These are phyloP conservation scores for Drosophila dunni DNA, from an alignment of 1,140 invertebrate genomes.

Conservation along the genomic window DNA sequence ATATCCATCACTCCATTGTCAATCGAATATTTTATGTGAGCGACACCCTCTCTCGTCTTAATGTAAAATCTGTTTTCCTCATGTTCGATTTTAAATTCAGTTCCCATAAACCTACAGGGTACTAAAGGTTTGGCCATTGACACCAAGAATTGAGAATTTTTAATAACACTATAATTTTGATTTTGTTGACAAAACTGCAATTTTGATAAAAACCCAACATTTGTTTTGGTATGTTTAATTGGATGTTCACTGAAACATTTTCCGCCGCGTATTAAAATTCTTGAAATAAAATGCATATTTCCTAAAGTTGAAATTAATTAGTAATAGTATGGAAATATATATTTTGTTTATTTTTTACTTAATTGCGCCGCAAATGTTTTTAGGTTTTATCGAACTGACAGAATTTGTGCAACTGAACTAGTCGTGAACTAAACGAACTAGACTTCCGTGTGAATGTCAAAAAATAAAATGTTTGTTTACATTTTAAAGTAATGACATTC, in stretches of 20 bases:
- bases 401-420: neutral
- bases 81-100: slow-evolving; percentile 7
- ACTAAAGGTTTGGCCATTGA: neutral
- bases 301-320: slow-evolving; percentile 1
- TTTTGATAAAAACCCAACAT: neutral
- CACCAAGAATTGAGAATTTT: neutral
- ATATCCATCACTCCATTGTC: slow-evolving; percentile 32
- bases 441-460: neutral
- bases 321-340: neutral
- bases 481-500: neutral
- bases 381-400: neutral
- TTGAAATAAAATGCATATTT: slow-evolving; percentile 7
- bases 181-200: neutral
- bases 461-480: neutral
- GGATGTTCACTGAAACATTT: neutral
- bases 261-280: neutral
- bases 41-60: neutral
- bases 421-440: neutral
- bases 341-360: neutral
- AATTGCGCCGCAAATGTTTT: neutral
- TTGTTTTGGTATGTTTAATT: neutral
- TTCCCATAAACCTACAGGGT: slow-evolving; percentile 5
- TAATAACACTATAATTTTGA: slow-evolving; percentile 2
- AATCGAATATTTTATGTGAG: slow-evolving; percentile 19
- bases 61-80: slow-evolving; percentile 25